Percentiles rank a stretch among this genome's conserved stretches.
phyloP scores from a whole-genome alignment of 2,888 invertebrate species.

The Drosophila infuscata region DNA sequence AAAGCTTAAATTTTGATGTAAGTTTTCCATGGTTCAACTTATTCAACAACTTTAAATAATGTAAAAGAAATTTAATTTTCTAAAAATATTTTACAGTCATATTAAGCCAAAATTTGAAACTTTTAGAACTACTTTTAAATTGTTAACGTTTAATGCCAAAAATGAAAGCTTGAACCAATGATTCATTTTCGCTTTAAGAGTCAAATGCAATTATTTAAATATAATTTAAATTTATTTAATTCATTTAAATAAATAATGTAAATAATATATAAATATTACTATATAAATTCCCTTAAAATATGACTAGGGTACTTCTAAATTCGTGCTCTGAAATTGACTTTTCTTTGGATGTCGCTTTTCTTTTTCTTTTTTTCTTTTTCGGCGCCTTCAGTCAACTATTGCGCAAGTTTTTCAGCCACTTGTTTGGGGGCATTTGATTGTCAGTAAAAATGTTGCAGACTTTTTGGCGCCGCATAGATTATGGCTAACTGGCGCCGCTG shows the following conservation, averaged over 20 bases:
- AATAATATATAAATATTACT: no score
- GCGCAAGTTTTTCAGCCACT: constrained; percentile 62
- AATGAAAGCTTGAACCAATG: not conserved
- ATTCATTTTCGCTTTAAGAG: not conserved
- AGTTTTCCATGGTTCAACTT: no score
- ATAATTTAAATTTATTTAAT: no score
- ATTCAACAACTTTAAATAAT: no score
- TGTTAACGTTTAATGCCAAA: not conserved
- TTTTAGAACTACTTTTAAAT: not conserved
- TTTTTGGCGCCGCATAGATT: constrained; percentile 82
- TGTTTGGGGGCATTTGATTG: constrained; percentile 64
- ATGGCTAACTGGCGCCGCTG: constrained; percentile 80
- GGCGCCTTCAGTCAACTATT: constrained; percentile 40
- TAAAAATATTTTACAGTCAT: not conserved
- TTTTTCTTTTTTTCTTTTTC: constrained; percentile 37
- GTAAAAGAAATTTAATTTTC: no score
- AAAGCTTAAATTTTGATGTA: no score
- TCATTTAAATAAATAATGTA: not conserved
- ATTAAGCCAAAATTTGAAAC: not conserved
- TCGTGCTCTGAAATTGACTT: constrained; percentile 9
- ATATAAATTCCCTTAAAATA: not conserved
- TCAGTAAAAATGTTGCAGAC: constrained; percentile 82
- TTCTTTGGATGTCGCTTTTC: not conserved
- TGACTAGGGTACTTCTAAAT: constrained; percentile 16
- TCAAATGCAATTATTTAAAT: not conserved